phyloP scores from a whole-genome alignment of 2,113 vertebrate genomes.

The Crotophaga sulcirostris region DNA sequence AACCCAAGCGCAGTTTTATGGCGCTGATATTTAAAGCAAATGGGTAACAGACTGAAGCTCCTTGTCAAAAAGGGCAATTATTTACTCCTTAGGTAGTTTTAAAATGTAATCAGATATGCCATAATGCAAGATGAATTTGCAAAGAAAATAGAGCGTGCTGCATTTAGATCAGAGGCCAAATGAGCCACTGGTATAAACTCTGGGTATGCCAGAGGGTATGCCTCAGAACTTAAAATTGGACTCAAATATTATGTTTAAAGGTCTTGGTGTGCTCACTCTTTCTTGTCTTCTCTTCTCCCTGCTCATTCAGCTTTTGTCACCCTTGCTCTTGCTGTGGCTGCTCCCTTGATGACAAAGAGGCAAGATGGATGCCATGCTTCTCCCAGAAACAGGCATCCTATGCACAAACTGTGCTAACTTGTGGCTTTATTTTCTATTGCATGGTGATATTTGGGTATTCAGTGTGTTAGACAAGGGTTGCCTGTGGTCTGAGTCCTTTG shows the following conservation, averaged over 20 bases:
- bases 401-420: neutral
- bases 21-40: conserved; percentile 44
- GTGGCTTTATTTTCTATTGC: neutral
- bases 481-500: neutral
- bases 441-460: neutral
- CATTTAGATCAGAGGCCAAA: neutral
- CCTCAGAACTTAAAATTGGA: neutral
- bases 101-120: conserved; percentile 18
- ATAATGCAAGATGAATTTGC: neutral
- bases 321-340: neutral
- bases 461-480: neutral
- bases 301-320: neutral
- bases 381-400: neutral
- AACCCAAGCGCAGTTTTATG: neutral
- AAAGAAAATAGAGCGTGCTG: neutral
- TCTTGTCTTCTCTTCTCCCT: neutral
- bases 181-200: accelerated
- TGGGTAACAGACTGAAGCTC: conserved; percentile 46
- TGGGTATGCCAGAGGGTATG: accelerated
- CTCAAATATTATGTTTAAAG: neutral
- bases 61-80: conserved; percentile 1
- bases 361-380: neutral
- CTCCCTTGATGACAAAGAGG: neutral
- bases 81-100: conserved; percentile 38
- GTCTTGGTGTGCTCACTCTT: neutral